Evolutionary conservation across 2,888 invertebrate species (phyloP), one percentile per base, ranked within the genome.

Genomic region (Drosophila incognita): DNA sequence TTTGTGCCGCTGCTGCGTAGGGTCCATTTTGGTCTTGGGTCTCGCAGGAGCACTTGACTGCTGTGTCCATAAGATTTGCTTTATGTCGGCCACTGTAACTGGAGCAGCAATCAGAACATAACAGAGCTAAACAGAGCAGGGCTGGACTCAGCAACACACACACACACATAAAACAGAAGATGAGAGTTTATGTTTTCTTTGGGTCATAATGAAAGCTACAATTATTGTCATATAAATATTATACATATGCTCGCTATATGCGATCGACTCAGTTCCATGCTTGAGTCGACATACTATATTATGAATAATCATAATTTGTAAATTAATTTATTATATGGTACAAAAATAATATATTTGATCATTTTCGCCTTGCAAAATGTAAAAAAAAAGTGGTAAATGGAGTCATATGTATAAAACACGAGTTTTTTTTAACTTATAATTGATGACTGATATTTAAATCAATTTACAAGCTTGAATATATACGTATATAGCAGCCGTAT

Each of bases 81-180:
- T 63, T 56, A 81, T 76, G 77, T 79, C 76, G 76, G 78, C 72
- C 77, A 78, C 40, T 49, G 65, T 59, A 87, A 87, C 72, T 84
- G 69, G 75, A 84, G 75, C 85, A 78, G 65, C 63, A 82, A 81
- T 73, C 72, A 60, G 52, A 40, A 52, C 48, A 70, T 13, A 40
- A 42, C 51, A 29, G n/a, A 29, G 21, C 24, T 21, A 6, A 29
- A 29, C 66, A 54, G 56, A 36, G 42, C 40, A 72, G 13, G 36
- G 36, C 46, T 24, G 46, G 24, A 24, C 48, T 57, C 49, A 52
- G 52, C 61, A 64, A 59, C 42, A 40, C 38, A 59, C 38, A 11
- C 38, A 11, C 36, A 27, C 57, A 38, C 57, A 42, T n/a, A 38
- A 13, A 7, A 7, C 18, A n/a, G 15, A 24, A 56, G 4, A 27